These are phyloP conservation scores for Smittia sp. DNA, from an alignment of 2,888 invertebrate genomes.

Conservation along the genomic window DNA sequence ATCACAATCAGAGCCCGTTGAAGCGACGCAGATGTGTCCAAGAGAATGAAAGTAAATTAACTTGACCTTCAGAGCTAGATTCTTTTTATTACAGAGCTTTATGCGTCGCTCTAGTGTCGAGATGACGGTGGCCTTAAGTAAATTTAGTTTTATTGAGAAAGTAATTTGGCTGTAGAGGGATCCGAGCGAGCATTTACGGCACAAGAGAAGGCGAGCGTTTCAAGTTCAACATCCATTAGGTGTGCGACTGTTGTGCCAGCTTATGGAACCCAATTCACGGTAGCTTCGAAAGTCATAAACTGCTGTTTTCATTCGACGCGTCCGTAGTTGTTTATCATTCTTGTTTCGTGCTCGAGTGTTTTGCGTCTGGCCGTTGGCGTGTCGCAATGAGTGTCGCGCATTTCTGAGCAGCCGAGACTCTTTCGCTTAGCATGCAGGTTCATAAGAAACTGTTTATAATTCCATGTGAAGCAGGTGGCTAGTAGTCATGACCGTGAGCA, in stretches of 20 bases:
- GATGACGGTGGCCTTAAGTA: neutral
- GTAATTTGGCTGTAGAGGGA: neutral
- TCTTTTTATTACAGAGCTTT: neutral
- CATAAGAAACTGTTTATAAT: neutral
- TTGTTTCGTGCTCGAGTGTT: neutral
- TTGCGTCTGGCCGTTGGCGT: neutral
- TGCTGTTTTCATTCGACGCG: neutral
- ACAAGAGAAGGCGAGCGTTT: neutral
- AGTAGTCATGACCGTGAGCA: neutral
- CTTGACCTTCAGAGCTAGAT: slow-evolving; percentile 9
- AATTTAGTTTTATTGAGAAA: neutral
- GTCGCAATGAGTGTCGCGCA: too few species aligned
- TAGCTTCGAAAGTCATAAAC: slow-evolving; percentile 5
- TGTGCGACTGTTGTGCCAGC: neutral
- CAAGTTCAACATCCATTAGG: neutral
- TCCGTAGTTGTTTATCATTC: neutral
- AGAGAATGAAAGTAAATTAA: neutral
- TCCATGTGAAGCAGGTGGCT: neutral
- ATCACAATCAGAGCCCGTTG: slow-evolving; percentile 17
- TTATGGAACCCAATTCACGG: neutral
- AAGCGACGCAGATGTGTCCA: neutral
- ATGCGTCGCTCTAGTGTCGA: neutral
- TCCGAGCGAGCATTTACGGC: neutral
- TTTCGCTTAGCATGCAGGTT: neutral
- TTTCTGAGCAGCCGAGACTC: neutral